Conservation (phyloP, 1,140 invertebrate species). For the Drosophila mojavensis region DNA sequence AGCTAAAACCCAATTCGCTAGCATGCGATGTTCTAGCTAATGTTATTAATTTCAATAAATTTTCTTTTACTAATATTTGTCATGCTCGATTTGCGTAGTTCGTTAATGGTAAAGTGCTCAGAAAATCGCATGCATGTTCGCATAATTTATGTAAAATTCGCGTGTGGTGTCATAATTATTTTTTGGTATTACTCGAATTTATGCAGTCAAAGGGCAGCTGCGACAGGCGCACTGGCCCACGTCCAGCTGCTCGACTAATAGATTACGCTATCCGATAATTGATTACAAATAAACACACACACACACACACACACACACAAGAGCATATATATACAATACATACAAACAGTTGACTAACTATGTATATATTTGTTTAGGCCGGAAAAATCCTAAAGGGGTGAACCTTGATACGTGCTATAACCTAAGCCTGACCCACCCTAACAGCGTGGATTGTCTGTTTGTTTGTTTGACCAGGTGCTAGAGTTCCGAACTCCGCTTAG, state of each 20-base stretch:
- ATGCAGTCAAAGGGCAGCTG: conserved; percentile 52
- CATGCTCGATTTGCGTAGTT: neutral
- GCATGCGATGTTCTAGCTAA: neutral
- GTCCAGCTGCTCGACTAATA: conserved; percentile 64
- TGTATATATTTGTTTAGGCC: conserved; percentile 63
- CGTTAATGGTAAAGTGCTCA: neutral
- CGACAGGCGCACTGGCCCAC: conserved; percentile 45
- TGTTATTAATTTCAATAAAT: neutral
- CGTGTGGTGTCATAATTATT: conserved; percentile 50
- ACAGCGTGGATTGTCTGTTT: conserved; percentile 2
- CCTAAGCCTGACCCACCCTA: conserved; percentile 54
- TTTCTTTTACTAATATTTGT: conserved; percentile 8
- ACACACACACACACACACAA: conserved; percentile 34
- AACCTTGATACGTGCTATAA: conserved; percentile 50
- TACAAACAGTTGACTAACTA: neutral
- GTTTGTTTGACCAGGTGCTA: conserved; percentile 69
- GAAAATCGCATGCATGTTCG: conserved; percentile 23
- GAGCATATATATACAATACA: neutral
- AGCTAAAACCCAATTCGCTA: neutral
- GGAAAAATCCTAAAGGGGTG: conserved; percentile 51
- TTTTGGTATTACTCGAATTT: conserved; percentile 25
- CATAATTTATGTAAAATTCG: conserved; percentile 36
- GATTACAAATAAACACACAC: conserved; percentile 72
- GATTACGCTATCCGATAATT: conserved; percentile 73
- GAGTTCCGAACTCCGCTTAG: conserved; percentile 14